Conservation (phyloP, 2,113 vertebrate genomes). For the Talpa occidentalis region DNA sequence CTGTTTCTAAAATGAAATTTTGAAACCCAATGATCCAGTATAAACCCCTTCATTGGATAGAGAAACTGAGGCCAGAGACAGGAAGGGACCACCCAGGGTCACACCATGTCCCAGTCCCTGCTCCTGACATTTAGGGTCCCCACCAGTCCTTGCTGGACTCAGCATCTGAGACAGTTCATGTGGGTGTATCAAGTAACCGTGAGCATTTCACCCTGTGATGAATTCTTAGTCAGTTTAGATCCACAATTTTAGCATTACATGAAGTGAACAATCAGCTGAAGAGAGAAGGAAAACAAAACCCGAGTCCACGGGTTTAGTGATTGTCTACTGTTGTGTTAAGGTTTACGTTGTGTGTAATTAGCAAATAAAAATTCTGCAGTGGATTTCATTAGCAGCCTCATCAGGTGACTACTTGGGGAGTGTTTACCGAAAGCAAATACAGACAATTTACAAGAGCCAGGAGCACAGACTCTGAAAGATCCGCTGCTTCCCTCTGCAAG, state of each 20-base stretch:
- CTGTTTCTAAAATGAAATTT: not conserved
- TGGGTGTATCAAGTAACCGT: rapidly evolving
- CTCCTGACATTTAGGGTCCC: not conserved
- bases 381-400: constrained; percentile 36
- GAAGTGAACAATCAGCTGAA: not conserved
- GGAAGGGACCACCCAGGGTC: rapidly evolving
- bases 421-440: not conserved
- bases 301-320: rapidly evolving
- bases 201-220: not conserved
- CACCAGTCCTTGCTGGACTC: not conserved
- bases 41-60: not conserved
- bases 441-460: not conserved
- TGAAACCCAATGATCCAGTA: not conserved
- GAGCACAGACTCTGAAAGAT: not conserved
- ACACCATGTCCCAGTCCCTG: not conserved
- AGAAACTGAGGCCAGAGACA: not conserved
- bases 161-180: not conserved
- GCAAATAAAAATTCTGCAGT: constrained; percentile 39
- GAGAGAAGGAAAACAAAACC: not conserved
- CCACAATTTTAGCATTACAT: not conserved
- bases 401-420: not conserved
- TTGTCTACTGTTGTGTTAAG: not conserved
- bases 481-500: not conserved
- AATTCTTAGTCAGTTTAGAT: not conserved
- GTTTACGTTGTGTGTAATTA: constrained; percentile 46